Evolutionary conservation across 2,888 invertebrate species (phyloP), one percentile per base, ranked within the genome.

Genomic region (Eupithecia vulgata): DNA sequence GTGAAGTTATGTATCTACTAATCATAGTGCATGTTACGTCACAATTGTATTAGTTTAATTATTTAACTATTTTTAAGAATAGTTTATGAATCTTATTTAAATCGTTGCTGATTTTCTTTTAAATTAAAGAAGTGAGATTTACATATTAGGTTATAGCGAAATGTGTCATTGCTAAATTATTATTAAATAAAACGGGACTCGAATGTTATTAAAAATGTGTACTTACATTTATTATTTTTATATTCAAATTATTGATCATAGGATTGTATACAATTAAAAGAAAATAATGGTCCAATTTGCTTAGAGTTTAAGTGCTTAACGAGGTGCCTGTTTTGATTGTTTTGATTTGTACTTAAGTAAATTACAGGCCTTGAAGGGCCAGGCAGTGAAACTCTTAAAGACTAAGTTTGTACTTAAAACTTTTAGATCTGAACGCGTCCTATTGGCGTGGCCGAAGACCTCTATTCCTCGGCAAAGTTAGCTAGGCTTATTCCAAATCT

Each of bases 91-190:
- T 82, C 66, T 86, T 84, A 81, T 83, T 73, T 82, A 81, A 66
- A 81, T 30, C 79, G 79, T 73, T 80, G 57, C 81, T 80, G 21
- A 67, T 86, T 85, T 84, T 84, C 84, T 21, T 64, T 62, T 82
- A 87, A 88, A 86, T 80, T 83, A 86, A 85, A n/a, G 25, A 85
- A 87, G 86, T 88, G 87, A 86, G 86, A 88, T 85, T 86, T 87
- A 79, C 73, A 75, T 64, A 67, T 75, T 17, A 45, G 45, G 17
- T 45, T 15, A 45, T 45, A 45, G 45, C 45, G 17, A n/a, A 45
- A 75, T 57, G 30, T 67, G 64, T 70, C 57, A 64, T 80, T 78
- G 64, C 74, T 70, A 73, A 76, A 75, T 74, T 76, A 67, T 72
- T 77, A 75, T 70, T 83, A 79, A 79, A 84, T 83, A 84, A 82